Conservation (phyloP, 2,797 vertebrate species). For the Chaenodraco wilsoni region DNA sequence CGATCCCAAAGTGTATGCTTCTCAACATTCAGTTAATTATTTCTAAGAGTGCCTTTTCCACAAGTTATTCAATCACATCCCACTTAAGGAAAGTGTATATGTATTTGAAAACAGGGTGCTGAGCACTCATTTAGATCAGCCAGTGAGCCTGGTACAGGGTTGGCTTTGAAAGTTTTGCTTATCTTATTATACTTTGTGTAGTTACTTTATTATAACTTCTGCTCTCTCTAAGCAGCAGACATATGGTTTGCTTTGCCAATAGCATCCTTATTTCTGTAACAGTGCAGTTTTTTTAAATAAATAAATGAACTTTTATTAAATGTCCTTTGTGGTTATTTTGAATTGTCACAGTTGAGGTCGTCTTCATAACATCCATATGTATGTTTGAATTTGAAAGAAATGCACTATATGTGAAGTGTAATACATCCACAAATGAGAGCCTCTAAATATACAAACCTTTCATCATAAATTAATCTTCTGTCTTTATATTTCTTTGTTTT, state of each 20-base stretch:
- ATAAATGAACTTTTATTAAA: constrained; percentile 57
- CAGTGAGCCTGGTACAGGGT: constrained; percentile 52
- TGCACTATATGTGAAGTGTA: not conserved
- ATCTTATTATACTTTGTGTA: constrained; percentile 43
- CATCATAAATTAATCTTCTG: constrained; percentile 9
- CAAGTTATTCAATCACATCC: constrained; percentile 32
- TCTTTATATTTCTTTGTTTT: constrained; percentile 14
- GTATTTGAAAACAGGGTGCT: constrained; percentile 73
- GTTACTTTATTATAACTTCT: constrained; percentile 46
- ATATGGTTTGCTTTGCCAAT: constrained; percentile 58
- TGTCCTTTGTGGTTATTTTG: not conserved
- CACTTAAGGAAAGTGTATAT: constrained; percentile 51
- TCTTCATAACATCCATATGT: not conserved
- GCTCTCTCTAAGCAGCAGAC: constrained; percentile 40
- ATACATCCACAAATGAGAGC: not conserved
- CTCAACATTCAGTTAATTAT: constrained; percentile 22
- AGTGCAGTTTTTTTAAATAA: constrained; percentile 42
- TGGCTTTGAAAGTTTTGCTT: constrained; percentile 43
- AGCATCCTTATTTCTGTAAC: constrained; percentile 56
- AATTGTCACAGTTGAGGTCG: not conserved
- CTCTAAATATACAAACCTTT: constrained; percentile 2
- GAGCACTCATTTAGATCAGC: constrained; percentile 72
- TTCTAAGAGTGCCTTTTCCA: constrained; percentile 8
- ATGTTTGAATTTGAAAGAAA: not conserved
- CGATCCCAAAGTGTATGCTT: constrained; percentile 7